A percentile compares a stretch with the other conserved stretches of the same genome.
Conservation (phyloP, 2,113 vertebrate species). For the Manacus vitellinus region DNA sequence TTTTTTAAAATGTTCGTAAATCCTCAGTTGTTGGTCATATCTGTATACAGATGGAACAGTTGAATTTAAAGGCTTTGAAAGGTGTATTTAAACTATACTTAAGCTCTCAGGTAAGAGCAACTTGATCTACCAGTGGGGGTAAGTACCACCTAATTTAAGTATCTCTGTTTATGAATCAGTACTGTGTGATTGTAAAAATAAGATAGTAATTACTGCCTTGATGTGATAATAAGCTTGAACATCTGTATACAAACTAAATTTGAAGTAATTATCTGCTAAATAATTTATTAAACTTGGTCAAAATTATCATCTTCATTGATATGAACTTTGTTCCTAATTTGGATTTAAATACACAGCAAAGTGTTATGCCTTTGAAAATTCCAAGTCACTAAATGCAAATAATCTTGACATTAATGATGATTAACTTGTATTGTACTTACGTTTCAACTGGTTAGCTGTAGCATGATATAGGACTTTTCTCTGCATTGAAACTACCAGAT, state of each 20-base stretch:
- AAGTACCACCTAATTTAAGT: background rate
- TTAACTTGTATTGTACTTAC: background rate
- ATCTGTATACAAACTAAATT: background rate
- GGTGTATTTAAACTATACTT: background rate
- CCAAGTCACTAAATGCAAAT: background rate
- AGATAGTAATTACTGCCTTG: background rate
- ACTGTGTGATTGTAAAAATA: background rate
- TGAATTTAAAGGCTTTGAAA: background rate
- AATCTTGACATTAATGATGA: background rate
- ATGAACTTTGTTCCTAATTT: background rate
- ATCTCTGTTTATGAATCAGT: background rate
- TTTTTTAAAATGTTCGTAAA: background rate
- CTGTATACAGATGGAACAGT: background rate
- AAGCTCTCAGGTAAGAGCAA: background rate
- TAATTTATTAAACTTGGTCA: conserved; percentile 5
- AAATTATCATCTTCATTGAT: background rate
- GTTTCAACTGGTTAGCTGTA: background rate
- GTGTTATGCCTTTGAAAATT: background rate
- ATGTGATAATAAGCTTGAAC: background rate
- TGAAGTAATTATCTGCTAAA: conserved; percentile 8
- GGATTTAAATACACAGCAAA: background rate
- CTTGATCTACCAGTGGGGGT: background rate
- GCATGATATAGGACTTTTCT: background rate
- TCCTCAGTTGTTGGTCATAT: background rate
- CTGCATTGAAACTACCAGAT: background rate